Conservation (phyloP, 2,797 vertebrate species). For the Carapus acus region DNA sequence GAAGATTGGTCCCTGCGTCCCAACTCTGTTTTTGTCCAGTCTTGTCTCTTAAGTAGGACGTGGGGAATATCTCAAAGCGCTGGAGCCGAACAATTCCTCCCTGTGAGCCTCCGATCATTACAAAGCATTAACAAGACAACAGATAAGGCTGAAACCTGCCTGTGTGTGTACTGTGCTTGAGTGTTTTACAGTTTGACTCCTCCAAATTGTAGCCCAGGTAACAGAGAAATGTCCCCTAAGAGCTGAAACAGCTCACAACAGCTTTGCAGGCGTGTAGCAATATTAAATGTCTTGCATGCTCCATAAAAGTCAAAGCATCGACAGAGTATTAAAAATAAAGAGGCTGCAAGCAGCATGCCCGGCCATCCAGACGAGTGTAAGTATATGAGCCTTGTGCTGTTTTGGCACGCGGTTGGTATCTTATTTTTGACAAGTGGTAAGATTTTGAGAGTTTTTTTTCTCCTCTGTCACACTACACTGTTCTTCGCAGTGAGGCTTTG, state of each 20-base stretch:
- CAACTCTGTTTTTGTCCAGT: slow-evolving; percentile 59
- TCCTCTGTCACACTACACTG: no score
- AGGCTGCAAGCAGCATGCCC: background rate
- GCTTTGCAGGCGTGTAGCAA: background rate
- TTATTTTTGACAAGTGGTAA: no score
- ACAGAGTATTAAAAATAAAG: background rate
- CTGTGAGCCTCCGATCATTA: slow-evolving; percentile 16
- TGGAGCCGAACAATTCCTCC: slow-evolving; percentile 23
- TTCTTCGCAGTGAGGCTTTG: no score
- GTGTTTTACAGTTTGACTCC: no score
- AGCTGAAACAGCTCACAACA: slow-evolving; percentile 1
- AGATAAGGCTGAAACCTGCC: slow-evolving; percentile 23
- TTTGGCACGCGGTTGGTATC: no score
- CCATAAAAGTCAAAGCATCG: slow-evolving; percentile 2
- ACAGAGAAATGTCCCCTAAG: background rate
- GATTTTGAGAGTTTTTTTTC: no score
- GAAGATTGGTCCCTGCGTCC: slow-evolving; percentile 52
- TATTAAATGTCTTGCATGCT: slow-evolving; percentile 6
- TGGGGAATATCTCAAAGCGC: slow-evolving; percentile 44
- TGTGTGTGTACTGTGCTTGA: background rate
- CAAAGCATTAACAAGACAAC: slow-evolving; percentile 25
- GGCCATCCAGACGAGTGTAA: background rate
- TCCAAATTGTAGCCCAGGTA: background rate
- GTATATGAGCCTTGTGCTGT: no score
- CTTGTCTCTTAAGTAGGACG: slow-evolving; percentile 62